Conservation (phyloP, 1,140 invertebrate species). For the Micrasema minimum region DNA sequence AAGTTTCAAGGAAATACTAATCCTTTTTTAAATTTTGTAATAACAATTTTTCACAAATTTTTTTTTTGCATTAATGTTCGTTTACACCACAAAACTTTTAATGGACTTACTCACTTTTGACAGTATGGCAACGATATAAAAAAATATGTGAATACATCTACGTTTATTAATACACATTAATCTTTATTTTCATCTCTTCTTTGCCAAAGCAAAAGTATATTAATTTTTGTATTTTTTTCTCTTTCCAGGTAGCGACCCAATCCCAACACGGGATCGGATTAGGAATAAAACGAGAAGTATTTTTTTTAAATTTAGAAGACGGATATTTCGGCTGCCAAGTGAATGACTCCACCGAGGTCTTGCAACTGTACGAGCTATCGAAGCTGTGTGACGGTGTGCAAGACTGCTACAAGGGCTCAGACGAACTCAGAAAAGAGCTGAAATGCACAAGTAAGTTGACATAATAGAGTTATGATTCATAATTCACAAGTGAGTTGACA, state of each 20-base stretch:
- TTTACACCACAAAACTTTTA: too few species aligned
- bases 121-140: too few species aligned
- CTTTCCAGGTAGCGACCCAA: conserved; percentile 78
- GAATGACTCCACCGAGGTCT: conserved; percentile 92
- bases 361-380: conserved; percentile 94
- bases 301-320: conserved; percentile 96
- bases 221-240: conserved; percentile 47
- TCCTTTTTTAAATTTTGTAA: too few species aligned
- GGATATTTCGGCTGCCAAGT: conserved; percentile 97
- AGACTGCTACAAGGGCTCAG: conserved; percentile 91
- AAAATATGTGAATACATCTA: too few species aligned
- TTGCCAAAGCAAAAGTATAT: too few species aligned
- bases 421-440: conserved; percentile 87
- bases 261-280: conserved; percentile 79
- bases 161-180: too few species aligned
- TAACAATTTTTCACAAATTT: too few species aligned
- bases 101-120: too few species aligned
- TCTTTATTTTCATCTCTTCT: too few species aligned
- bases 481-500: too few species aligned
- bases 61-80: too few species aligned
- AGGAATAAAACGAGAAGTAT: conserved; percentile 89
- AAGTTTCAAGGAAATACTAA: too few species aligned
- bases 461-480: conserved; percentile 3
- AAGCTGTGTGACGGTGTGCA: conserved; percentile 91
- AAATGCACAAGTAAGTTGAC: conserved; percentile 87